Percentiles rank a stretch among this genome's conserved stretches.
Evolutionary conservation across 2,797 vertebrate genomes (phyloP).

Genomic region (Chromis chromis): DNA sequence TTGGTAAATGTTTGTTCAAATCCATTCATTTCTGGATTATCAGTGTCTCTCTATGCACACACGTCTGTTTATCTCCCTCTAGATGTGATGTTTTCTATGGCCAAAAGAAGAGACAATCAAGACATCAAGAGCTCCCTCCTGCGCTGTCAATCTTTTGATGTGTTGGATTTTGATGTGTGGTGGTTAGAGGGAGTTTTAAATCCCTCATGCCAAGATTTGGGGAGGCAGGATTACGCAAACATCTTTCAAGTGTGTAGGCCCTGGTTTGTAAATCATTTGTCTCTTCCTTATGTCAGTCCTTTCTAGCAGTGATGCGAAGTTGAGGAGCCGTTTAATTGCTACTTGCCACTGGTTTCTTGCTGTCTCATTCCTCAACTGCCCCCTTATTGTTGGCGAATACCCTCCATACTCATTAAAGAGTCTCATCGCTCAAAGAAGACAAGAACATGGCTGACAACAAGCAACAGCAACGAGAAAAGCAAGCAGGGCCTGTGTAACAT

Average conservation of each 20-base stretch:
- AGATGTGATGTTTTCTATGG: slow-evolving; percentile 12
- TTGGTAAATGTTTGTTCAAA: not conserved
- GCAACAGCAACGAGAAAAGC: slow-evolving; percentile 12
- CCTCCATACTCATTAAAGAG: slow-evolving; percentile 34
- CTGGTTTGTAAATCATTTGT: slow-evolving; percentile 41
- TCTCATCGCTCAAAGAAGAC: slow-evolving; percentile 23
- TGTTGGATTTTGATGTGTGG: slow-evolving; percentile 23
- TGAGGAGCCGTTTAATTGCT: slow-evolving; percentile 55
- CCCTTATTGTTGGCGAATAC: slow-evolving; percentile 21
- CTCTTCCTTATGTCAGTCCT: slow-evolving; percentile 37
- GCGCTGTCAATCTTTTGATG: slow-evolving; percentile 29
- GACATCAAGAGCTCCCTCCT: slow-evolving; percentile 36
- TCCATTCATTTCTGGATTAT: not conserved
- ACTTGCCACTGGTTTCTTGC: slow-evolving; percentile 41
- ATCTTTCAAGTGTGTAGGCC: slow-evolving; percentile 43
- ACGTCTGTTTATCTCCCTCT: slow-evolving; percentile 16
- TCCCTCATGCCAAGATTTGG: slow-evolving; percentile 16
- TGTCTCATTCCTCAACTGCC: slow-evolving; percentile 41
- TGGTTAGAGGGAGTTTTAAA: slow-evolving; percentile 30
- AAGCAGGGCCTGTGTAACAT: not conserved
- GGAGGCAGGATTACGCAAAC: slow-evolving; percentile 25
- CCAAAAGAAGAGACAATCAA: slow-evolving; percentile 36
- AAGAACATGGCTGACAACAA: slow-evolving; percentile 32
- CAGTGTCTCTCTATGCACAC: not conserved
- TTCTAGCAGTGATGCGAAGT: slow-evolving; percentile 48